Evolutionary conservation across 2,888 invertebrate species (phyloP).

Genomic region (Trisateles emortualis): DNA sequence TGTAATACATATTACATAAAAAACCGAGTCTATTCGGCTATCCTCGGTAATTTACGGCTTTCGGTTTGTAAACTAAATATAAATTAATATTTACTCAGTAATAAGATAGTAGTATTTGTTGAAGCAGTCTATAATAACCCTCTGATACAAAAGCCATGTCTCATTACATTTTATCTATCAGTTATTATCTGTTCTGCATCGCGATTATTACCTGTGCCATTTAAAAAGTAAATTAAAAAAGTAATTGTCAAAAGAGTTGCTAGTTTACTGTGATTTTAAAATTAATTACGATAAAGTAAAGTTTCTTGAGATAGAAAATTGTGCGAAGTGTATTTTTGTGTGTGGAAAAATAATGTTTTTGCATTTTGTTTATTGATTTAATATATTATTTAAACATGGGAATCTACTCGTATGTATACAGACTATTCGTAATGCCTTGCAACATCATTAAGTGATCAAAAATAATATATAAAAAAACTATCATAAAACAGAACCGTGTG

Average conservation of each 20-base stretch:
- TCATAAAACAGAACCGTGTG: conserved; percentile 14
- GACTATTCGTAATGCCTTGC: conserved; percentile 76
- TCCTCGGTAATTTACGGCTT: too few species aligned
- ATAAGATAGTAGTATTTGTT: neutral
- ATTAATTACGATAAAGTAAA: too few species aligned
- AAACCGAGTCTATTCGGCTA: too few species aligned
- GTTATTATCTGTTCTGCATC: neutral
- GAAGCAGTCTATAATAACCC: neutral
- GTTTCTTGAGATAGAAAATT: too few species aligned
- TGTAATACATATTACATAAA: too few species aligned
- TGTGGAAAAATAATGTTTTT: conserved; percentile 22
- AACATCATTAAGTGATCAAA: conserved; percentile 54
- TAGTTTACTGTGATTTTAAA: too few species aligned
- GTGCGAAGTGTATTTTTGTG: neutral
- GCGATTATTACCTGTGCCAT: too few species aligned
- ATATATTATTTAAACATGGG: conserved; percentile 66
- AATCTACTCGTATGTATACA: conserved; percentile 79
- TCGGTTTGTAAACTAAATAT: too few species aligned
- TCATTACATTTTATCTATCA: neutral
- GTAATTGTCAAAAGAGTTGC: too few species aligned
- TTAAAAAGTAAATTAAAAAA: neutral
- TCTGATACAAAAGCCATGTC: neutral
- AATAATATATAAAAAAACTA: conserved; percentile 10
- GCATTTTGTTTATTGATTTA: conserved; percentile 24
- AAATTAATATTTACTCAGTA: neutral